phyloP scores from a whole-genome alignment of 2,888 invertebrate genomes.

The Lasius fuliginosus region DNA sequence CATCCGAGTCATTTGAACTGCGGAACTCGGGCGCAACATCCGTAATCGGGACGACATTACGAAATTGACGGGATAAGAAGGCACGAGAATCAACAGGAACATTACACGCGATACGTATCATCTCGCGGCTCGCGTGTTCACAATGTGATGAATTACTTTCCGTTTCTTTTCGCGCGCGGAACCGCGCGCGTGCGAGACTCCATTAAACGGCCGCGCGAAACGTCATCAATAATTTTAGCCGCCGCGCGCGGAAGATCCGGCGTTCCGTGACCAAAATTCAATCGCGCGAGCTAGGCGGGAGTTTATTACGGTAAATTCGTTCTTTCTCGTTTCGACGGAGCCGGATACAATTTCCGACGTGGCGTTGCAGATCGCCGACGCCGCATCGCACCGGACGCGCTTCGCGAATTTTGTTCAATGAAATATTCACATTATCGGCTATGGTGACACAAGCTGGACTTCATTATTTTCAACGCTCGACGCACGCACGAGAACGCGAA shows the following conservation, averaged over 20 bases:
- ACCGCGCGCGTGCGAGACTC: constrained; percentile 31
- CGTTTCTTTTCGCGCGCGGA: constrained; percentile 44
- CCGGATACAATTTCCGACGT: constrained; percentile 60
- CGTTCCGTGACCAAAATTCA: constrained; percentile 52
- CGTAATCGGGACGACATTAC: constrained; percentile 34
- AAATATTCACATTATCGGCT: constrained; percentile 80
- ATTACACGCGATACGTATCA: constrained; percentile 30
- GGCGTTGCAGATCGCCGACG: constrained; percentile 45
- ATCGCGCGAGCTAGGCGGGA: constrained; percentile 25
- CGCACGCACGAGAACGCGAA: constrained; percentile 29
- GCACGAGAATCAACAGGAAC: constrained; percentile 7
- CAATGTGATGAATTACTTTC: constrained; percentile 27
- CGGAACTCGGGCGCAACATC: constrained; percentile 28
- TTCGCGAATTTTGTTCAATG: constrained; percentile 73
- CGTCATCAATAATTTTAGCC: constrained; percentile 56
- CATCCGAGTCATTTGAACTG: constrained; percentile 25
- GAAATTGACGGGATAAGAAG: constrained; percentile 13
- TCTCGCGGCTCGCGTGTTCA: constrained; percentile 35
- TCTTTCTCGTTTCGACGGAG: constrained; percentile 55
- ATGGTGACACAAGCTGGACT: constrained; percentile 73
- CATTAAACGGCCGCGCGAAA: constrained; percentile 47
- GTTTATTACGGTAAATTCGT: constrained; percentile 67
- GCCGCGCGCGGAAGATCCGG: constrained; percentile 34
- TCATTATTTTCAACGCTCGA: constrained; percentile 77
- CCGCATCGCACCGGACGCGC: neutral